These are phyloP conservation scores for Leistus spinibarbis DNA, from an alignment of 2,888 invertebrate species.

Conservation along the genomic window DNA sequence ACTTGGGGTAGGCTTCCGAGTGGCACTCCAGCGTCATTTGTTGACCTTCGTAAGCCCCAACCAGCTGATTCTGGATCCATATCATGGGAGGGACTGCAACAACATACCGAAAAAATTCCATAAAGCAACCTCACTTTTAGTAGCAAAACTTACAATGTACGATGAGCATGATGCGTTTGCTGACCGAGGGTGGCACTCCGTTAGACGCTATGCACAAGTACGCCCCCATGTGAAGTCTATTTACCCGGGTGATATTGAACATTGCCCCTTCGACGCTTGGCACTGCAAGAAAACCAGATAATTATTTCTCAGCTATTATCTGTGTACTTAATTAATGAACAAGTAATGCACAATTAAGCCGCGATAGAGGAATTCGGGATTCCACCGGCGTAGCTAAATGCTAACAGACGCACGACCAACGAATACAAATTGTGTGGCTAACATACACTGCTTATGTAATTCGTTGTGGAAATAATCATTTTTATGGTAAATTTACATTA, in stretches of 20 bases:
- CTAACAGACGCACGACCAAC: not conserved
- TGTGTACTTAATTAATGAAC: constrained; percentile 9
- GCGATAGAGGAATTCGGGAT: not conserved
- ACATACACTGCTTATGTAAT: too few relatives aligned
- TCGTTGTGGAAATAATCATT: not conserved
- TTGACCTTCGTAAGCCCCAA: constrained; percentile 78
- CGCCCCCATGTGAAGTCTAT: constrained; percentile 76
- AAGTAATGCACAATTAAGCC: constrained; percentile 4
- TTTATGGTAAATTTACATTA: not conserved
- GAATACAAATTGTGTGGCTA: not conserved
- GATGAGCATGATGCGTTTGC: constrained; percentile 78
- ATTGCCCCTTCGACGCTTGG: constrained; percentile 68
- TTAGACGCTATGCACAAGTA: constrained; percentile 81
- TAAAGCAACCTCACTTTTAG: not conserved
- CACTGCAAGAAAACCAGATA: constrained; percentile 56
- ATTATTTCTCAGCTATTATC: constrained; percentile 6
- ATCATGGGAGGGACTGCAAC: constrained; percentile 87
- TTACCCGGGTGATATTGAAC: constrained; percentile 70
- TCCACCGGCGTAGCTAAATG: not conserved
- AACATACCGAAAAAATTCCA: constrained; percentile 42
- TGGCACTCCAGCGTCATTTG: constrained; percentile 79
- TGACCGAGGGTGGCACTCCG: constrained; percentile 80
- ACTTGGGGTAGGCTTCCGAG: constrained; percentile 84
- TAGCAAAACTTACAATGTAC: constrained; percentile 77
- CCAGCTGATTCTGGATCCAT: constrained; percentile 80